These are phyloP conservation scores for Andrena hattorfiana DNA, from an alignment of 2,888 invertebrate species.

Conservation along the genomic window DNA sequence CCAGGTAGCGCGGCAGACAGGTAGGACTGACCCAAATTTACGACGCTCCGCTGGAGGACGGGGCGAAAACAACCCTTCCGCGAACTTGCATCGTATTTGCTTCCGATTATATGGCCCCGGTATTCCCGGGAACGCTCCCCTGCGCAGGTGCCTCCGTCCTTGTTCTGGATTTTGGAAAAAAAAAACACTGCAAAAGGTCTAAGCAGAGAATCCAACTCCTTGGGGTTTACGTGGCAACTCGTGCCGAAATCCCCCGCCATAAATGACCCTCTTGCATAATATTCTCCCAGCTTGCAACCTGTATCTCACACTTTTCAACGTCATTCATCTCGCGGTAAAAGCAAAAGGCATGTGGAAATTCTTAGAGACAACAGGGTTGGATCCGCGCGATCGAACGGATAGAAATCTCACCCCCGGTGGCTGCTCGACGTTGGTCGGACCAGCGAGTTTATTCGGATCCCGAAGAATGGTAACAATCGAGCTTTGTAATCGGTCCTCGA, in stretches of 20 bases:
- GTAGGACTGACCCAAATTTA: constrained; percentile 41
- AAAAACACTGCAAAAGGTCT: neutral
- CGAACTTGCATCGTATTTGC: neutral
- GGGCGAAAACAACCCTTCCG: constrained; percentile 28
- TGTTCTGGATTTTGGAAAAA: neutral
- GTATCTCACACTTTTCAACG: neutral
- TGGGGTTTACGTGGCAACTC: no score
- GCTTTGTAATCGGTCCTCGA: constrained; percentile 79
- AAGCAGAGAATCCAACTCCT: no score
- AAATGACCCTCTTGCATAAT: no score
- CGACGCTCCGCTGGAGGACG: constrained; percentile 20
- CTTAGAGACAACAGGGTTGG: neutral
- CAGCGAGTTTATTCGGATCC: constrained; percentile 76
- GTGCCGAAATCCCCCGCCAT: no score
- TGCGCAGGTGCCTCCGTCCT: neutral
- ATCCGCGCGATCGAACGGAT: constrained; percentile 18
- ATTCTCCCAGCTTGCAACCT: no score
- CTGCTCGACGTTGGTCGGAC: constrained; percentile 48
- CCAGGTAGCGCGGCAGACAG: constrained; percentile 13
- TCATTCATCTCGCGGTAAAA: neutral
- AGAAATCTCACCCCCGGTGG: constrained; percentile 48
- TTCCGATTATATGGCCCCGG: constrained; percentile 17
- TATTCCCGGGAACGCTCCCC: constrained; percentile 11
- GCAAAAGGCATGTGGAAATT: neutral
- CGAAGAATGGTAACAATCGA: constrained; percentile 77